Base-by-base conservation (phyloP, 2,113 vertebrate genomes). In the Macroglossus sobrinus region DNA sequence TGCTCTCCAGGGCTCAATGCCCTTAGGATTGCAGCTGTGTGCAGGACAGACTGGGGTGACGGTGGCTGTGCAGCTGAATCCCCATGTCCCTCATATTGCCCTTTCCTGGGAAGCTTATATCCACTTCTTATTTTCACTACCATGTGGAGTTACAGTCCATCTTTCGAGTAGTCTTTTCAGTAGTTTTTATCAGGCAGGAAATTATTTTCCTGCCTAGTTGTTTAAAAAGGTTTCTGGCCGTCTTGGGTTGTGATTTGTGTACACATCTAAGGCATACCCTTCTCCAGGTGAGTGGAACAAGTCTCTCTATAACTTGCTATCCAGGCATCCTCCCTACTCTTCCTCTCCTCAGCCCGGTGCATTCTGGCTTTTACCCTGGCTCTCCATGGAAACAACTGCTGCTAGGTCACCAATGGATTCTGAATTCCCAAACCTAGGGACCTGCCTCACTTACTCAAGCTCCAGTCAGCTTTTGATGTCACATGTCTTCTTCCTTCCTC, bases 161-260 rank as follows among this genome's bases (percentile, higher is more conserved):
- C n/a, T 74, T 89, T 66, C 24, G 69, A 82, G 38, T 35, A 50
- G 24, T 64, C n/a, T 79, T 89, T 61, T n/a, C 55, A 82, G 45
- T 35, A 43, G 19, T 53, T 64, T 78, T 78, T 90, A 28, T 50
- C 45, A 64, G 93, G 81, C 64, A 81, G 50, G 71, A 30, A 53
- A 68, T 71, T 89, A 45, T 57, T 80, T 93, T 55, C 40, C 81
- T 43, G 45, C 22, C 35, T 71, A 1, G 1, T 35, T 63, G 24
- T 80, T 93, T 71, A 45, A 80, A 63, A 92, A 75, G 30, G 22
- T 71, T 94, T 47, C 92, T 90, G 80, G 79, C 43, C 84, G 66
- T 40, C 82, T 82, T 53, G 59, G 57, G 55, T 53, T 53, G 57
- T 61, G 63, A 66, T 78, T 80, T 84, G 22, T 68, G 14, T 55